A percentile compares a stretch with the other conserved stretches of the same genome.
These are phyloP conservation scores for Papilio aristodemus DNA, from an alignment of 1,140 invertebrate genomes.

Conservation along the genomic window DNA sequence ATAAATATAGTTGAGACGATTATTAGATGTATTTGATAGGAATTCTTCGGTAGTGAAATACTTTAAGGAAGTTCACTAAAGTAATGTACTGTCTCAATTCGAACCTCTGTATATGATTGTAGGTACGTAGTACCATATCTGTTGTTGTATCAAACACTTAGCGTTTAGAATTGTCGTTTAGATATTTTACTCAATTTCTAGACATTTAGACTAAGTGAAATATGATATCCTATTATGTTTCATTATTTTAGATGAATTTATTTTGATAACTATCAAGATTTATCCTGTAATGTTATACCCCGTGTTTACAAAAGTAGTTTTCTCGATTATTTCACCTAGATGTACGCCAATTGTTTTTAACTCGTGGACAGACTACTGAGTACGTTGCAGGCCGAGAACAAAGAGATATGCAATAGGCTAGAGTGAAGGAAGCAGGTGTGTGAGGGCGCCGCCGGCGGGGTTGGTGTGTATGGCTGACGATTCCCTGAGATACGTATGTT, in stretches of 20 bases:
- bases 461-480: constrained; percentile 41
- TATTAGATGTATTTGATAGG: constrained; percentile 17
- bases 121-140: constrained; percentile 42
- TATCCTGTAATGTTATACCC: constrained; percentile 58
- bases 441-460: constrained; percentile 37
- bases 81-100: constrained; percentile 37
- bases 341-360: background rate
- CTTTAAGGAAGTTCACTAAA: constrained; percentile 36
- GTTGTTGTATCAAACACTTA: constrained; percentile 51
- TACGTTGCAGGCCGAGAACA: background rate
- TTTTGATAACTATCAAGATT: constrained; percentile 72
- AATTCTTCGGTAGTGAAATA: constrained; percentile 32
- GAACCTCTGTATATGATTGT: constrained; percentile 36
- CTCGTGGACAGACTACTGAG: background rate
- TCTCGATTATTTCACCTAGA: constrained; percentile 40
- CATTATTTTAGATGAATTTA: constrained; percentile 72
- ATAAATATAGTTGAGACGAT: constrained; percentile 24
- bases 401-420: background rate
- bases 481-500: constrained; percentile 55
- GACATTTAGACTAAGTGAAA: constrained; percentile 51
- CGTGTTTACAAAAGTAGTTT: constrained; percentile 40
- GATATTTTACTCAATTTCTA: constrained; percentile 66
- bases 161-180: constrained; percentile 67
- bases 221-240: constrained; percentile 51
- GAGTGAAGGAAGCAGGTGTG: background rate